phyloP scores from a whole-genome alignment of 2,113 vertebrate genomes.

The Oncorhynchus mykiss region DNA sequence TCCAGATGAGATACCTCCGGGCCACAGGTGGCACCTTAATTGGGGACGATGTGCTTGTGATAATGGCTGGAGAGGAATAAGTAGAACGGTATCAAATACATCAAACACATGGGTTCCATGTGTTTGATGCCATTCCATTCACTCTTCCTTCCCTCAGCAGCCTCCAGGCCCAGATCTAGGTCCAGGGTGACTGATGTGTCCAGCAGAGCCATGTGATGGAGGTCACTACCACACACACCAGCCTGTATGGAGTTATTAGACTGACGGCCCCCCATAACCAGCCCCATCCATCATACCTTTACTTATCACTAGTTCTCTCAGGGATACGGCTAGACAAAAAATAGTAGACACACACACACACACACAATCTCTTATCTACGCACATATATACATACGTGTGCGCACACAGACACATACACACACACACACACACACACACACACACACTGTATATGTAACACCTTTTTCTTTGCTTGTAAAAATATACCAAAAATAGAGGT shows the following conservation, averaged over 20 bases:
- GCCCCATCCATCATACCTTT: conserved; percentile 35
- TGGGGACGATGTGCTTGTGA: too few species aligned
- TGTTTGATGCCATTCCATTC: too few species aligned
- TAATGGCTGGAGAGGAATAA: too few species aligned
- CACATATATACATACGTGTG: background rate
- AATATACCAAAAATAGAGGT: conserved; percentile 53
- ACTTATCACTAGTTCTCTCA: conserved; percentile 2
- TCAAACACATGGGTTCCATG: too few species aligned
- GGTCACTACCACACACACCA: background rate
- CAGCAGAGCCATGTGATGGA: background rate
- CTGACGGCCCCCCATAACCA: conserved; percentile 17
- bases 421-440: conserved; percentile 13
- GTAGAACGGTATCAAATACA: too few species aligned
- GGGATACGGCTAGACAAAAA: background rate
- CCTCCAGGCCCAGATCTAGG: too few species aligned
- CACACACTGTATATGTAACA: conserved; percentile 18
- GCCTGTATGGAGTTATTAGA: conserved; percentile 7
- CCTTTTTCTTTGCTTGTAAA: conserved; percentile 48
- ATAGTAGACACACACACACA: conserved; percentile 17
- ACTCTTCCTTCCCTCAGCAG: too few species aligned
- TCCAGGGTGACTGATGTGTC: background rate
- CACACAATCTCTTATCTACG: background rate
- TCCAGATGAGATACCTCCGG: background rate
- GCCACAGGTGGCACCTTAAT: background rate
- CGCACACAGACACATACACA: background rate